phyloP scores from a whole-genome alignment of 2,113 vertebrate species.

The Hippocampus abdominalis region DNA sequence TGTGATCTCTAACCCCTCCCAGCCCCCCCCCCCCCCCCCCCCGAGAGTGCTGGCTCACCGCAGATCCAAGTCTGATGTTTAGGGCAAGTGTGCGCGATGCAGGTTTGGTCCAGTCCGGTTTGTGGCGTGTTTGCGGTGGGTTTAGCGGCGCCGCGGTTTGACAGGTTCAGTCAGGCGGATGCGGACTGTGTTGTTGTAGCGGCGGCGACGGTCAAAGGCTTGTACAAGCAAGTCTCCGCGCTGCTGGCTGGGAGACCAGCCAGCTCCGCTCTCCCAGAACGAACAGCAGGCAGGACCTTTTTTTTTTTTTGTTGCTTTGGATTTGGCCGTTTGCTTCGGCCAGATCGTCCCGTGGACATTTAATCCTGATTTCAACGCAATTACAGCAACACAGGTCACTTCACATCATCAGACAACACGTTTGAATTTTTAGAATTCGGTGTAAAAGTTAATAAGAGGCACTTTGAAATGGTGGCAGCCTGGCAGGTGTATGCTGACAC shows the following conservation, averaged over 20 bases:
- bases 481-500: no score
- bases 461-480: no score
- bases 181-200: slow-evolving; percentile 60
- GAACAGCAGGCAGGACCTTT: slow-evolving; percentile 16
- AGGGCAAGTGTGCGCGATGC: slow-evolving; percentile 61
- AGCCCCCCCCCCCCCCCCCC: slow-evolving; percentile 47
- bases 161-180: slow-evolving; percentile 65
- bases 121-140: slow-evolving; percentile 42
- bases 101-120: slow-evolving; percentile 37
- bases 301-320: slow-evolving; percentile 48
- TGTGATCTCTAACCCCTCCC: slow-evolving; percentile 46
- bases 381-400: not conserved
- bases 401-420: not conserved
- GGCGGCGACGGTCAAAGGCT: slow-evolving; percentile 47
- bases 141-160: slow-evolving; percentile 58
- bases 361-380: slow-evolving; percentile 25
- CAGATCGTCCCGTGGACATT: slow-evolving; percentile 19
- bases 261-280: slow-evolving; percentile 52
- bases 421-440: no score
- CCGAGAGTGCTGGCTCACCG: no score
- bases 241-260: slow-evolving; percentile 59
- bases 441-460: no score
- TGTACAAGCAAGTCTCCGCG: slow-evolving; percentile 62
- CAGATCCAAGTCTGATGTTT: slow-evolving; percentile 53
- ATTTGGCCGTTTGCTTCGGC: slow-evolving; percentile 33